Percentiles rank a stretch among this genome's conserved stretches.
Evolutionary conservation across 2,113 vertebrate species (phyloP).

Genomic region (Pterocles gutturalis): DNA sequence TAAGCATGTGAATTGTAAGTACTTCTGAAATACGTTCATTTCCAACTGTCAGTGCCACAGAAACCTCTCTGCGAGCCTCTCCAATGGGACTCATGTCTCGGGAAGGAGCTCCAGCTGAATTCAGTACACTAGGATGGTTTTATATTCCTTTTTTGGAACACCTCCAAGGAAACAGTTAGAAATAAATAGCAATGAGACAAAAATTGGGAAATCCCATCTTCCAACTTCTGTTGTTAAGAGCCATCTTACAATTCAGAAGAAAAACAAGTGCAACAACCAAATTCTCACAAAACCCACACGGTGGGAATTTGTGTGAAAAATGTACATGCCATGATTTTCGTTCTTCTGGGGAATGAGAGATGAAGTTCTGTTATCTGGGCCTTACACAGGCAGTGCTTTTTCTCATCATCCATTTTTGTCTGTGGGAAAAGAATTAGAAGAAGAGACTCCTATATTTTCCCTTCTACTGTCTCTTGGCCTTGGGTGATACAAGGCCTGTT

Average conservation of each 20-base stretch:
- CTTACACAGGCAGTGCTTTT: neutral
- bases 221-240: neutral
- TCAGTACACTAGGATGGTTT: conserved; percentile 12
- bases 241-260: neutral
- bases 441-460: neutral
- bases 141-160: conserved; percentile 47
- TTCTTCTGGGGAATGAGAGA: neutral
- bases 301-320: neutral
- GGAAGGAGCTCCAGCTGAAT: conserved; percentile 60
- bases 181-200: conserved; percentile 4
- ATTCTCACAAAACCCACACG: neutral
- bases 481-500: neutral
- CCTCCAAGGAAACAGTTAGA: conserved; percentile 43
- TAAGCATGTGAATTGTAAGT: conserved; percentile 23
- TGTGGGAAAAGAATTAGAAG: neutral
- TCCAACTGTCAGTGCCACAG: conserved; percentile 36
- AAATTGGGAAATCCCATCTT: neutral
- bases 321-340: neutral
- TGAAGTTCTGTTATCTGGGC: neutral
- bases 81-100: conserved; percentile 10
- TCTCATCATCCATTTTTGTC: neutral
- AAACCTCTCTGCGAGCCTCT: neutral
- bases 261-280: neutral
- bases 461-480: neutral
- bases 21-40: conserved; percentile 63